phyloP scores from a whole-genome alignment of 2,113 vertebrate genomes.

The Xenopus tropicalis region UCB_Xtro_10.0 CM004443.2:151272001-151272500 shows the following conservation, averaged over 20 bases:
- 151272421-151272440: conserved; percentile 38
- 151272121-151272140: no score
- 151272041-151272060: no score
- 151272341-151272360: conserved; percentile 32
- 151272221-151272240: neutral
- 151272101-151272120: no score
- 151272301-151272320: conserved; percentile 27
- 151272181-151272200: no score
- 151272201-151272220: no score
- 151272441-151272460: conserved; percentile 45
- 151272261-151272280: neutral
- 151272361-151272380: conserved; percentile 27
- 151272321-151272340: conserved; percentile 28
- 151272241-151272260: neutral
- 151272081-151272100: no score
- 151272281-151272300: conserved; percentile 11
- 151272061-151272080: no score
- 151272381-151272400: conserved; percentile 32
- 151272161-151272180: no score
- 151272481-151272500: conserved; percentile 29
- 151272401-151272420: conserved; percentile 31
- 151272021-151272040: no score
- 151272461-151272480: conserved; percentile 37
- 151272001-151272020: no score
- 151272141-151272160: no score